Percentiles rank a stretch among this genome's conserved stretches.
phyloP scores from a whole-genome alignment of 2,797 vertebrate species.

The Acipenser oxyrinchus region DNA sequence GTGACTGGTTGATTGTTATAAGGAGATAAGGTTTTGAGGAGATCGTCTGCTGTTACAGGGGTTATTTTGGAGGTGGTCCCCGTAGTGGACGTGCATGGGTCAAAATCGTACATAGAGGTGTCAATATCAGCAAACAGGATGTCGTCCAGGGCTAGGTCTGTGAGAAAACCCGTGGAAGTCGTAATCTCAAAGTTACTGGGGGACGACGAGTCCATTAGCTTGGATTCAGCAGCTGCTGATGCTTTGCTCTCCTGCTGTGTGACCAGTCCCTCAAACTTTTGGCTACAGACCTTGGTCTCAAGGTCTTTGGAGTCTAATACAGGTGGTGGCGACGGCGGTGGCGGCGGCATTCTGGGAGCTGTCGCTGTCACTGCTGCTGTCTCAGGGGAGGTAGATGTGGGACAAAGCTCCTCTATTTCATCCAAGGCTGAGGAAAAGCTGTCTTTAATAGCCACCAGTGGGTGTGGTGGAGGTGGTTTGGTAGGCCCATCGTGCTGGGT shows the following conservation, averaged over 20 bases:
- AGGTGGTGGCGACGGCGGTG: conserved; percentile 22
- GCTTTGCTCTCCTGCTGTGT: conserved; percentile 55
- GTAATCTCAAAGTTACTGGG: conserved; percentile 75
- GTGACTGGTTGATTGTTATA: conserved; percentile 81
- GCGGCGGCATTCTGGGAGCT: conserved; percentile 29
- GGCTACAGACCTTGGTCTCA: conserved; percentile 42
- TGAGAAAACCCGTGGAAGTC: conserved; percentile 87
- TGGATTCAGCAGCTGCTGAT: conserved; percentile 49
- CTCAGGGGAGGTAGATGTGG: conserved; percentile 80
- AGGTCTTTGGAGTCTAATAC: conserved; percentile 55
- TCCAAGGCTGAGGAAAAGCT: conserved; percentile 79
- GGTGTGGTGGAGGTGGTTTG: conserved; percentile 48
- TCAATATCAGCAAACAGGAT: conserved; percentile 97
- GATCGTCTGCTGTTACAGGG: conserved; percentile 81
- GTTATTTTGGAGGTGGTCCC: conserved; percentile 77
- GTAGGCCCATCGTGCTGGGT: conserved; percentile 41
- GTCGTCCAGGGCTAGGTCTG: conserved; percentile 93
- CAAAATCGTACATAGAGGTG: conserved; percentile 98
- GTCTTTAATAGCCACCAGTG: conserved; percentile 58
- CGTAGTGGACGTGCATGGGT: conserved; percentile 76
- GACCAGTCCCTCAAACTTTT: conserved; percentile 61
- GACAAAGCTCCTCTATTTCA: conserved; percentile 84
- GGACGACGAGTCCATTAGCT: conserved; percentile 70
- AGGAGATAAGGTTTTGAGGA: conserved; percentile 89
- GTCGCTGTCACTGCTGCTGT: conserved; percentile 43